Percentiles rank a stretch among this genome's conserved stretches.
These are phyloP conservation scores for Cinara cedri DNA, from an alignment of 2,888 invertebrate genomes.

Conservation along the genomic window DNA sequence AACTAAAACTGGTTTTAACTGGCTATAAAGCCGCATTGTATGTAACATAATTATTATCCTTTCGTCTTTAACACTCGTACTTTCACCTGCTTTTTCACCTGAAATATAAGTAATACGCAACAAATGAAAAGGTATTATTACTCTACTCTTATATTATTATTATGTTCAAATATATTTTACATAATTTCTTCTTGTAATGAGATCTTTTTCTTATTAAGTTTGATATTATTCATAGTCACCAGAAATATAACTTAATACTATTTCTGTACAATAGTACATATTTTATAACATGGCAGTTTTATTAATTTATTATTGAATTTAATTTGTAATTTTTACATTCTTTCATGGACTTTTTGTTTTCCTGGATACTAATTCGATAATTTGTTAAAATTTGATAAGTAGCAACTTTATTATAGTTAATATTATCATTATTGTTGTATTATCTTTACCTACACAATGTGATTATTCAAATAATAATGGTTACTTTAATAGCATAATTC, in stretches of 20 bases:
- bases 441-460: background rate
- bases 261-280: too few species aligned
- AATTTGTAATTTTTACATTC: too few species aligned
- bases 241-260: too few species aligned
- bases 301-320: too few species aligned
- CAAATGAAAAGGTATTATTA: conserved; percentile 33
- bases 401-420: too few species aligned
- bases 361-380: too few species aligned
- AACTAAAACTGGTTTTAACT: conserved; percentile 52
- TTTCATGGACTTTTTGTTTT: too few species aligned
- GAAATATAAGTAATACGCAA: conserved; percentile 51
- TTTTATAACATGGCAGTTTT: too few species aligned
- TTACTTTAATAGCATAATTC: conserved; percentile 36
- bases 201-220: background rate
- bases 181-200: background rate
- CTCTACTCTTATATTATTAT: conserved; percentile 5
- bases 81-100: conserved; percentile 53
- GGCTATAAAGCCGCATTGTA: conserved; percentile 25
- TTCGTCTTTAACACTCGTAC: conserved; percentile 55
- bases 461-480: conserved; percentile 6
- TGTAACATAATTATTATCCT: conserved; percentile 56
- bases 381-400: too few species aligned
- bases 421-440: background rate
- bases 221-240: too few species aligned
- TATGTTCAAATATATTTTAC: conserved; percentile 12